Conservation (phyloP, 2,797 vertebrate genomes). For the Hypotaenidia okinawae region DNA sequence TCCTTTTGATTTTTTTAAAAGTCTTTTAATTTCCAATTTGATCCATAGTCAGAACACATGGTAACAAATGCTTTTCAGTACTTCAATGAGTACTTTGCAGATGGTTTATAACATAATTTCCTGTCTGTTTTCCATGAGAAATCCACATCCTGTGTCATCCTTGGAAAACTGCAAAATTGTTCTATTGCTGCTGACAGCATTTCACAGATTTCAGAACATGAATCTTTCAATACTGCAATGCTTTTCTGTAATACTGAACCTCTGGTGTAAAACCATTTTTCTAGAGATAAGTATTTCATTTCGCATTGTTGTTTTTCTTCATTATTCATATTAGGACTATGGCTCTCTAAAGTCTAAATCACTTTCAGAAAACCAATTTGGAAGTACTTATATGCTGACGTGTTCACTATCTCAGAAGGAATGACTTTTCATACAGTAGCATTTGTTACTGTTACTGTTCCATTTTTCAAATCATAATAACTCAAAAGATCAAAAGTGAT, state of each 20-base stretch:
- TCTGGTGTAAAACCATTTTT: constrained; percentile 7
- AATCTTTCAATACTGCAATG: neutral
- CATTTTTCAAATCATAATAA: constrained; percentile 26
- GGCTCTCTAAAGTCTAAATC: constrained; percentile 27
- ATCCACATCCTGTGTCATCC: neutral
- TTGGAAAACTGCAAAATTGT: constrained; percentile 37
- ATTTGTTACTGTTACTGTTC: neutral
- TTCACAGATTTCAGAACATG: neutral
- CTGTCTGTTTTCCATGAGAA: constrained; percentile 38
- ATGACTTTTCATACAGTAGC: neutral
- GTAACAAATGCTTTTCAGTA: constrained; percentile 46
- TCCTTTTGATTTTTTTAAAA: constrained; percentile 68
- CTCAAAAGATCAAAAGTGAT: constrained; percentile 40
- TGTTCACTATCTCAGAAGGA: neutral
- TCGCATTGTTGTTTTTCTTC: neutral
- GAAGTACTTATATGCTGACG: neutral
- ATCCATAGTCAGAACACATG: constrained; percentile 35
- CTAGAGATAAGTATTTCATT: neutral
- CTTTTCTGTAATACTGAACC: constrained; percentile 6
- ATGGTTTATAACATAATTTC: neutral
- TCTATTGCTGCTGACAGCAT: constrained; percentile 2
- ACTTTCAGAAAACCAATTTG: constrained; percentile 2
- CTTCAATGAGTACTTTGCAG: constrained; percentile 13
- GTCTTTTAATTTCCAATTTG: constrained; percentile 69
- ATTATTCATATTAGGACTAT: constrained; percentile 4